phyloP scores from a whole-genome alignment of 1,140 invertebrate species.

The Drosophila takahashii region DNA sequence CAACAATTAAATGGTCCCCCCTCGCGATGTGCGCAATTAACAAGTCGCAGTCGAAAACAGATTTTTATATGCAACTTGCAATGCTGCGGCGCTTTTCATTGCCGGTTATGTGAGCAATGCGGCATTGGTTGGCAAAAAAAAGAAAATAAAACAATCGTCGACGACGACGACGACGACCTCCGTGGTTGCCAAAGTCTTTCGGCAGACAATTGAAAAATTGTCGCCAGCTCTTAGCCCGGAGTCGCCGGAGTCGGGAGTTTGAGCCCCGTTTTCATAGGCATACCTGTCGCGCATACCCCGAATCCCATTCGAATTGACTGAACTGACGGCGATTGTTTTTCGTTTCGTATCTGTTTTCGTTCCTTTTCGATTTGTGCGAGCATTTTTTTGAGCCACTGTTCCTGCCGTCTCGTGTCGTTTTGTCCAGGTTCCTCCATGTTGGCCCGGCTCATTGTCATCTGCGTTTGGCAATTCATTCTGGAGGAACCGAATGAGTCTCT shows the following conservation, averaged over 20 bases:
- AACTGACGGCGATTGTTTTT: slow-evolving; percentile 61
- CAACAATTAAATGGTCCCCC: slow-evolving; percentile 67
- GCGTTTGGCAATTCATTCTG: slow-evolving; percentile 67
- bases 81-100: slow-evolving; percentile 79
- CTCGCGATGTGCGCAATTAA: slow-evolving; percentile 59
- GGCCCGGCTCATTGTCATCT: slow-evolving; percentile 68
- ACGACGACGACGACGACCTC: slow-evolving; percentile 57
- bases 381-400: slow-evolving; percentile 45
- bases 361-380: slow-evolving; percentile 38
- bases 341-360: slow-evolving; percentile 8
- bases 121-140: slow-evolving; percentile 24
- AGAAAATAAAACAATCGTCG: slow-evolving; percentile 9
- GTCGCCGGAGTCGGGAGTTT: slow-evolving; percentile 6
- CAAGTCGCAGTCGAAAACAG: slow-evolving; percentile 70
- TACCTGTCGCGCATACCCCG: slow-evolving; percentile 80
- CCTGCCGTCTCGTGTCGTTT: slow-evolving; percentile 16
- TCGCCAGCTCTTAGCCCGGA: slow-evolving; percentile 52
- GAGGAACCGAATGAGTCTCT: background rate
- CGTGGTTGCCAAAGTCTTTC: slow-evolving; percentile 58
- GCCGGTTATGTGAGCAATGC: slow-evolving; percentile 72
- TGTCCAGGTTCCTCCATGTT: slow-evolving; percentile 25
- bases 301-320: slow-evolving; percentile 80
- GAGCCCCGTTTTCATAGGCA: slow-evolving; percentile 62
- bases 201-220: slow-evolving; percentile 80
- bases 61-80: slow-evolving; percentile 79